Percentiles rank a stretch among this genome's conserved stretches.
Conservation (phyloP, 1,140 invertebrate species). For the Papilio polytes region DNA sequence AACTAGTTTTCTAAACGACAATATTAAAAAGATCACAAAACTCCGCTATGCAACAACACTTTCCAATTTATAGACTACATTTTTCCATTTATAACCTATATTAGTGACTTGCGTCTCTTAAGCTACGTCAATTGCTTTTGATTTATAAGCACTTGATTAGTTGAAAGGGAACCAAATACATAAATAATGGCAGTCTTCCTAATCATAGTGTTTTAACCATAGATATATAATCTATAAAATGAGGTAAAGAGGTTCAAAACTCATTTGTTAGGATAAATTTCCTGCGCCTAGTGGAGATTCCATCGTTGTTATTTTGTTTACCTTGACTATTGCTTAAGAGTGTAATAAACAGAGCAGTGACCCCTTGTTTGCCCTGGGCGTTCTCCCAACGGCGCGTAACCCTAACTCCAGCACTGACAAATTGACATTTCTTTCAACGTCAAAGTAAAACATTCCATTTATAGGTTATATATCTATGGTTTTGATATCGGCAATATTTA, state of each 20-base stretch:
- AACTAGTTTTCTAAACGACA: conserved; percentile 38
- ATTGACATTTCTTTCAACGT: no score
- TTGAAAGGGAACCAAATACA: background rate
- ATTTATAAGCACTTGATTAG: conserved; percentile 12
- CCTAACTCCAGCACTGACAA: no score
- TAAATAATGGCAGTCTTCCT: conserved; percentile 35
- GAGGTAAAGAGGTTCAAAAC: no score
- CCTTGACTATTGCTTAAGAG: no score
- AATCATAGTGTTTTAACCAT: background rate
- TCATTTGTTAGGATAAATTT: no score
- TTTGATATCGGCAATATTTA: background rate
- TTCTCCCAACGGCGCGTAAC: no score
- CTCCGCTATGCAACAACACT: conserved; percentile 35
- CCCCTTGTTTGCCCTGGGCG: no score
- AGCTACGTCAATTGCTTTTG: conserved; percentile 35
- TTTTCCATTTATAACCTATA: conserved; percentile 24
- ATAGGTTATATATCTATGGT: background rate
- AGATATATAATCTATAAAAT: no score
- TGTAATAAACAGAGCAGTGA: no score
- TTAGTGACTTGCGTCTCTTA: conserved; percentile 32
- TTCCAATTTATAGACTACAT: conserved; percentile 28
- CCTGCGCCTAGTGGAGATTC: no score
- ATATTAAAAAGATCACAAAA: conserved; percentile 39
- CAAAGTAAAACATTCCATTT: no score
- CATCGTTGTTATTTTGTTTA: no score